Evolutionary conservation across 2,888 invertebrate genomes (phyloP).

Genomic region (Crepidodera aurea): DNA sequence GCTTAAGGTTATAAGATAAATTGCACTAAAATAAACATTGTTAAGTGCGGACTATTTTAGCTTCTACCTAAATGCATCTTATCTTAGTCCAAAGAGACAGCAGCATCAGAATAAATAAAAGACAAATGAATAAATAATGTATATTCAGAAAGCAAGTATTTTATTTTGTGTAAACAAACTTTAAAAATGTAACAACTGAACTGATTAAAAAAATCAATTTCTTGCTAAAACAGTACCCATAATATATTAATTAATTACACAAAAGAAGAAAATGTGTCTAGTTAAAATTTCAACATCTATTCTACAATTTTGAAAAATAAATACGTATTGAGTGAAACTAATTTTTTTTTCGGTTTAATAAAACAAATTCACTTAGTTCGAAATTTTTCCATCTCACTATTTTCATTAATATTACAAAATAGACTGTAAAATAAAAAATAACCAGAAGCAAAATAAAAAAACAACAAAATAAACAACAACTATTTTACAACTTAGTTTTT

Average conservation of each 20-base stretch:
- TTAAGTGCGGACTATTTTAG: no score
- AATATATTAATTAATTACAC: conserved; percentile 29
- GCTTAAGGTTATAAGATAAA: no score
- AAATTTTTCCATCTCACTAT: conserved; percentile 10
- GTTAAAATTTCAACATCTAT: conserved; percentile 18
- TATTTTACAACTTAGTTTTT: conserved; percentile 44
- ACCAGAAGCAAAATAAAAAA: conserved; percentile 39
- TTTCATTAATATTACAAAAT: conserved; percentile 25
- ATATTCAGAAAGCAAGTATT: conserved; percentile 45
- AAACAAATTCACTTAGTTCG: conserved; percentile 27
- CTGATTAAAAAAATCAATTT: conserved; percentile 41
- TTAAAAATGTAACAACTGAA: conserved; percentile 49
- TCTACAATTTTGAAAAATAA: conserved; percentile 11
- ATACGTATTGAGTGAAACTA: conserved; percentile 1
- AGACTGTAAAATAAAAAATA: conserved; percentile 41
- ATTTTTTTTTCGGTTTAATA: conserved; percentile 22
- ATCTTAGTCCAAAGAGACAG: no score
- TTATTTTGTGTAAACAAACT: conserved; percentile 47
- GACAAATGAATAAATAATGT: conserved; percentile 26
- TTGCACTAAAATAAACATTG: no score
- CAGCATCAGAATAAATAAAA: neutral
- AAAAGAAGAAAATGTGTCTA: conserved; percentile 21
- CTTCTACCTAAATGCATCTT: no score
- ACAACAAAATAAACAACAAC: conserved; percentile 47
- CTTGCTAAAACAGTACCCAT: conserved; percentile 38